Conservation (phyloP, 2,797 vertebrate species). For the Triplophysa bombifrons region DNA sequence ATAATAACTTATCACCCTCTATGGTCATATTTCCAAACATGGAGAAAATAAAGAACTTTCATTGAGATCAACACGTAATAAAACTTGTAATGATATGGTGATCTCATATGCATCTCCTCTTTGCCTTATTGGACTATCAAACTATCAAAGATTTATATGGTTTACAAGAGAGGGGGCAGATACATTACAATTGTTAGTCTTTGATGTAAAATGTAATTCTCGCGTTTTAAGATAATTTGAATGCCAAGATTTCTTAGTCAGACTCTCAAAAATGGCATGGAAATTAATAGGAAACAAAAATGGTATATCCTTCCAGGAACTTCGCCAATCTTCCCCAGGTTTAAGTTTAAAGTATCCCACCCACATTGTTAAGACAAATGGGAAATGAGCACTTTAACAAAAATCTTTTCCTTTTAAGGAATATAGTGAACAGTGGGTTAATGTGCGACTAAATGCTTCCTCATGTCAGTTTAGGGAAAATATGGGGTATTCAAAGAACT, state of each 20-base stretch:
- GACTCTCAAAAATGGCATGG: neutral
- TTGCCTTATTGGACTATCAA: neutral
- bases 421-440: slow-evolving; percentile 37
- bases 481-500: slow-evolving; percentile 30
- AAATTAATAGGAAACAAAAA: neutral
- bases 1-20: slow-evolving; percentile 63
- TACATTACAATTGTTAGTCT: neutral
- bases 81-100: slow-evolving; percentile 41
- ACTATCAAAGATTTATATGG: neutral
- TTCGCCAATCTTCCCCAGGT: slow-evolving; percentile 18
- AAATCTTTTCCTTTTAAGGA: slow-evolving; percentile 52
- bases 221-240: neutral
- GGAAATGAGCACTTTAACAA: slow-evolving; percentile 51
- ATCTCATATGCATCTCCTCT: slow-evolving; percentile 4
- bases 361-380: slow-evolving; percentile 41
- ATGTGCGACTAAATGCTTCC: slow-evolving; percentile 60
- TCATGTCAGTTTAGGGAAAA: slow-evolving; percentile 44
- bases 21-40: slow-evolving; percentile 55
- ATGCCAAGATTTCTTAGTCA: neutral
- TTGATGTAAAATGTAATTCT: neutral
- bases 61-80: slow-evolving; percentile 43
- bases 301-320: neutral
- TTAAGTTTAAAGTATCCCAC: slow-evolving; percentile 32
- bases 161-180: neutral
- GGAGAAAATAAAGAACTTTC: slow-evolving; percentile 23